Evolutionary conservation across 2,888 invertebrate species (phyloP), one percentile per base, ranked within the genome.

Genomic region (Drosophila macrospina): DNA sequence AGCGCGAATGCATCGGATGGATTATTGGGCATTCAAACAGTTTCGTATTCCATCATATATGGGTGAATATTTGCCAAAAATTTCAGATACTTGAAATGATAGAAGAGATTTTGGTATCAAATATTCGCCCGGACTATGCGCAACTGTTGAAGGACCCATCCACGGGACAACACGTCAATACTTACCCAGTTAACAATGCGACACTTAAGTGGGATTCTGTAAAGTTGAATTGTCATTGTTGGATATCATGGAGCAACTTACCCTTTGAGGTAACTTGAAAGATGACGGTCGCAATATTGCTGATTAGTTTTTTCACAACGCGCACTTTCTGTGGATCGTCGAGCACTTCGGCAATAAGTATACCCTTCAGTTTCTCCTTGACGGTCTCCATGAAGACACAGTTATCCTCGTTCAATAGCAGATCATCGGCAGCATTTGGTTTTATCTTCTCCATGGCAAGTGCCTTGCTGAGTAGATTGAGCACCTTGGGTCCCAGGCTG

Each of bases 301-400:
- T 94, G 69, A 97, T 95, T 52, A 96, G 96, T 65, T 94, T 94
- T 85, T 96, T 95, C 61, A 95, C 95, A 39, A 97, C 95, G 67
- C 94, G 93, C 63, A 95, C 94, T 70, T 96, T 96, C 77, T 92
- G 91, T 59, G 90, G 78, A 69, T 93, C 91, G 6, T 91, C 91
- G 71, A 94, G 93, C 71, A 96, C 94, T 56, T 95, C 95, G 28
- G 96, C 96, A 86, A 96, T 94, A 64, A 95, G 91, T 55, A 96
- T 95, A 47, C 96, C 96, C 91, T 96, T 96, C 47, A 97, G 92
- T 91, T 97, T 97, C 91, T 97, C 97, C 82, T 97, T 97, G 0
- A 96, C 95, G 0, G 97, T 97, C 92, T 97, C 97, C 72, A 97
- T 94, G 74, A 97, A 93, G 0, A 96, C 96, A 79, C 95, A 94